Conservation (phyloP, 1,140 invertebrate species). For the Pachypsylla venusta region DNA sequence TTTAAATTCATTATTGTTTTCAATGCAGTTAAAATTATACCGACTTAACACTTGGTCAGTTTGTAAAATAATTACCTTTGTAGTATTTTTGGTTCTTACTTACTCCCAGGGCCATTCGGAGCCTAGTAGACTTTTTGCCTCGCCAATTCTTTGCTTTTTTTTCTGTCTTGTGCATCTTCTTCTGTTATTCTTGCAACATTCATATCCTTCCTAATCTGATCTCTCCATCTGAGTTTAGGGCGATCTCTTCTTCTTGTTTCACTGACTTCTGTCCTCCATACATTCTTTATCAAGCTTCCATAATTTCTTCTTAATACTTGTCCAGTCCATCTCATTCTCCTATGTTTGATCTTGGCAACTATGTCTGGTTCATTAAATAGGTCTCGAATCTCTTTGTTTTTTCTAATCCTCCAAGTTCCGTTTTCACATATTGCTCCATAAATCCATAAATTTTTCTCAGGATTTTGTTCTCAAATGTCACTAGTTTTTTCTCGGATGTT, state of each 20-base stretch:
- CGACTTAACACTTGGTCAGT: too few species aligned
- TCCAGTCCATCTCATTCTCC: conserved; percentile 5
- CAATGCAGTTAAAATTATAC: too few species aligned
- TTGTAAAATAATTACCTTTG: too few species aligned
- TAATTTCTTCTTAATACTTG: background rate
- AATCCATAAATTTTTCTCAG: background rate
- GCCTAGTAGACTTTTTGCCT: conserved; percentile 24
- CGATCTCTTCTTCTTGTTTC: background rate
- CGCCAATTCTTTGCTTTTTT: too few species aligned
- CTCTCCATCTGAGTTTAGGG: background rate
- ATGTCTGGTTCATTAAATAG: background rate
- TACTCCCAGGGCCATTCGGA: conserved; percentile 94
- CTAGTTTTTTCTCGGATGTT: conserved; percentile 5
- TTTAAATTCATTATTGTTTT: too few species aligned
- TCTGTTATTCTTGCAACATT: background rate
- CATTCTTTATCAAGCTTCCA: background rate
- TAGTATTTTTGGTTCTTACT: too few species aligned
- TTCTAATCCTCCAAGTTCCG: background rate
- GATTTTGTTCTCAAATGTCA: conserved; percentile 9
- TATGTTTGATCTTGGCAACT: background rate
- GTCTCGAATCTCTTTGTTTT: background rate
- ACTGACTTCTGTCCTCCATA: background rate
- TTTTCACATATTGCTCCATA: background rate
- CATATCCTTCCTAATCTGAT: conserved; percentile 4
- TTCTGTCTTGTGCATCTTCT: conserved; percentile 14